A percentile compares a stretch with the other conserved stretches of the same genome.
Evolutionary conservation across 2,888 invertebrate genomes (phyloP).

Genomic region (Luperina nickerlii): DNA sequence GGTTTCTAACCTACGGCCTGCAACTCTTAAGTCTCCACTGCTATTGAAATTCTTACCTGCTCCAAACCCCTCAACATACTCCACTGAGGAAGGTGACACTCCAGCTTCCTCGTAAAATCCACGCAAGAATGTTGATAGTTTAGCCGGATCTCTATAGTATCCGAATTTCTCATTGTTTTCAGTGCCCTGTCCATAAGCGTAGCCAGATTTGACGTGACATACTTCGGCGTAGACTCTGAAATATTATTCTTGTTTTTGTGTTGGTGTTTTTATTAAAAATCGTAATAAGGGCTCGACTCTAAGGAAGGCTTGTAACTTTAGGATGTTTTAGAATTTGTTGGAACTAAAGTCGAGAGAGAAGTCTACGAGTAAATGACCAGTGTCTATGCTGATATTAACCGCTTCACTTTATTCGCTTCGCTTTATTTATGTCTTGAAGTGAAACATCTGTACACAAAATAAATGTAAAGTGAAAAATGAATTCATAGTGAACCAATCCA

Average conservation of each 20-base stretch:
- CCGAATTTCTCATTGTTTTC: slow-evolving; percentile 60
- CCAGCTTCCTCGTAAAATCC: slow-evolving; percentile 89
- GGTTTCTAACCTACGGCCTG: too few relatives aligned
- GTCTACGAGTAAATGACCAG: too few relatives aligned
- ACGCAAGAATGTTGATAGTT: slow-evolving; percentile 68
- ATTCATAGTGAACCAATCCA: neutral
- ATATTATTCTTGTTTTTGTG: neutral
- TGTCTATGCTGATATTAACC: neutral
- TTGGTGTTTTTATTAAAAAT: too few relatives aligned
- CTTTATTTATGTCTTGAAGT: neutral
- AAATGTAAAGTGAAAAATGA: too few relatives aligned
- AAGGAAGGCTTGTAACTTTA: neutral
- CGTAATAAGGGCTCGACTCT: too few relatives aligned
- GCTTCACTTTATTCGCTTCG: neutral
- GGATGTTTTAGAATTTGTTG: neutral
- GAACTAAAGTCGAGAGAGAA: too few relatives aligned
- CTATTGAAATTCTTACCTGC: slow-evolving; percentile 76
- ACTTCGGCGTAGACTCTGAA: slow-evolving; percentile 91
- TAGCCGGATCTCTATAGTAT: slow-evolving; percentile 64
- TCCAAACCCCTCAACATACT: slow-evolving; percentile 93
- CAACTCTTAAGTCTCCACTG: too few relatives aligned
- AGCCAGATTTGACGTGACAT: slow-evolving; percentile 92
- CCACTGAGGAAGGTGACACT: slow-evolving; percentile 89
- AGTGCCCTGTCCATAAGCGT: neutral
- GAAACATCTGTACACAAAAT: too few relatives aligned